Evolutionary conservation across 2,888 invertebrate species (phyloP).

Genomic region (Anthrax anthrax): DNA sequence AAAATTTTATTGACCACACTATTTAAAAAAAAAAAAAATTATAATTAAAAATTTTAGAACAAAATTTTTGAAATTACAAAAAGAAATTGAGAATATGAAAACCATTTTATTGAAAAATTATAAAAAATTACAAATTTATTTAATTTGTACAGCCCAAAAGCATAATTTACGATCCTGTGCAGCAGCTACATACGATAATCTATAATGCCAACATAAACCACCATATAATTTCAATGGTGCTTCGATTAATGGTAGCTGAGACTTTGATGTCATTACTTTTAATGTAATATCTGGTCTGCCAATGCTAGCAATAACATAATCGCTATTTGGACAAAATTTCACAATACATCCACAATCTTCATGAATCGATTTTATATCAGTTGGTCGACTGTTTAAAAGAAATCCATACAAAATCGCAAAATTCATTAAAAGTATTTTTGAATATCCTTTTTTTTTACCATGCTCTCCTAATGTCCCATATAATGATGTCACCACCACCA

Average conservation of each 20-base stretch:
- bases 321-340: conserved; percentile 46
- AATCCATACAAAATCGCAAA: no score
- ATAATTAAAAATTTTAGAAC: no score
- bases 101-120: no score
- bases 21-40: no score
- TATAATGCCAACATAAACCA: conserved; percentile 48
- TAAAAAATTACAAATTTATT: no score
- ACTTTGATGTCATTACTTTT: conserved; percentile 46
- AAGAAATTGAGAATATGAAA: no score
- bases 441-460: conserved; percentile 33
- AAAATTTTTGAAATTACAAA: no score
- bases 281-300: conserved; percentile 51
- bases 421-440: not conserved
- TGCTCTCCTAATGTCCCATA: conserved; percentile 53
- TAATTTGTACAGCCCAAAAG: conserved; percentile 41
- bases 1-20: no score
- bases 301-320: conserved; percentile 48
- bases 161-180: conserved; percentile 44
- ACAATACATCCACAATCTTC: conserved; percentile 47
- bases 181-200: conserved; percentile 43
- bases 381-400: conserved; percentile 46
- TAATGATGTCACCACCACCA: conserved; percentile 48
- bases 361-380: conserved; percentile 44
- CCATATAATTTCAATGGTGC: conserved; percentile 40
- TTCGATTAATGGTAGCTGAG: conserved; percentile 39